phyloP scores from a whole-genome alignment of 2,113 vertebrate genomes.

The Lucifuga dentata region DNA sequence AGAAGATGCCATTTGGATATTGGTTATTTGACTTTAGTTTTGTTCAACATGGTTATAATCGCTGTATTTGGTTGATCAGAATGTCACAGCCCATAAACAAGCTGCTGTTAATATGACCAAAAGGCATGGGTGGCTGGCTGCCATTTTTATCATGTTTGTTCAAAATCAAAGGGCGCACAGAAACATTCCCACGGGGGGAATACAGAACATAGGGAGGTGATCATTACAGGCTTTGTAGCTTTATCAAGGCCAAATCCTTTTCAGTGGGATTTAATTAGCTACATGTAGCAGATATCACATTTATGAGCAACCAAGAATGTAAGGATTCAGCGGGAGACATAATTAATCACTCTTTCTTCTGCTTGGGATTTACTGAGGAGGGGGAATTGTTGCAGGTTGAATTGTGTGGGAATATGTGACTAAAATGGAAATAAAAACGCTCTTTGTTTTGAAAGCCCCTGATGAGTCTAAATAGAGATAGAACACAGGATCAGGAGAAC shows the following conservation, averaged over 20 bases:
- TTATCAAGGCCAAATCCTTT: constrained; percentile 56
- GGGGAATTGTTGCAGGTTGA: constrained; percentile 10
- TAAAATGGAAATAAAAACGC: neutral
- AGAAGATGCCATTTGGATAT: constrained; percentile 3
- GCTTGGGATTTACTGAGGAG: constrained; percentile 4
- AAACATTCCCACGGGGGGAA: constrained; percentile 56
- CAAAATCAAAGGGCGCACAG: constrained; percentile 62
- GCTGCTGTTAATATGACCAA: constrained; percentile 47
- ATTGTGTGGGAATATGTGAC: constrained; percentile 10
- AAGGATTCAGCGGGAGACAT: constrained; percentile 17
- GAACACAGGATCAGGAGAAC: constrained; percentile 5
- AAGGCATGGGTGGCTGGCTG: constrained; percentile 43
- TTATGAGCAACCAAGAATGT: constrained; percentile 24
- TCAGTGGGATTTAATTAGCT: constrained; percentile 40
- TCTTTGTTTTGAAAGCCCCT: neutral
- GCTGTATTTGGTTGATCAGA: constrained; percentile 69
- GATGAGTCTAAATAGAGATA: neutral
- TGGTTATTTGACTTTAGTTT: constrained; percentile 28
- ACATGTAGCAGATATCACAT: constrained; percentile 37
- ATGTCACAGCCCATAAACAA: constrained; percentile 55
- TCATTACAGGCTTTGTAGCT: constrained; percentile 57
- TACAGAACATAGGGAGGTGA: constrained; percentile 45
- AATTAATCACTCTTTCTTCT: constrained; percentile 38
- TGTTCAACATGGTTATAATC: constrained; percentile 59
- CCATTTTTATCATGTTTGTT: constrained; percentile 66